Evolutionary conservation across 2,113 vertebrate genomes (phyloP), one percentile per base, ranked within the genome.

Genomic region (Zingel zingel): DNA sequence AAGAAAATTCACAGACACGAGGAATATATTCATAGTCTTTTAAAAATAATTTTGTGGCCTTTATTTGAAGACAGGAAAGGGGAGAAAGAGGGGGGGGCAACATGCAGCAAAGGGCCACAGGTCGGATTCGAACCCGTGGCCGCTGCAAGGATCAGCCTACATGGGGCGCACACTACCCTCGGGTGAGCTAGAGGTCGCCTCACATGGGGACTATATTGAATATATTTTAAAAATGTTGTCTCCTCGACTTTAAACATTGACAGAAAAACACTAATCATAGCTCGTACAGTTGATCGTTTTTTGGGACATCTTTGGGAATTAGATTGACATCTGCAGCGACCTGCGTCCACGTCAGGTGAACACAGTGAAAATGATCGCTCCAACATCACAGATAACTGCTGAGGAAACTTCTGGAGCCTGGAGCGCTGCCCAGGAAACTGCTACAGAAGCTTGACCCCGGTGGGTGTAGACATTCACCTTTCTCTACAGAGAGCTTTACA

Each of bases 401-500:
- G 65, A 68, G 47, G 45, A 48, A 69, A 76, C 48, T 27, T 59
- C 23, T 12, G 21, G 48, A 23, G 63, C 73, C 81, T 86, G 75
- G 79, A 90, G 62, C 23, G 15, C 53, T 23, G 83, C 86, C 72
- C 51, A 74, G 63, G 71, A 78, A 64, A 3, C 78, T n/a, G 59
- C 69, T 13, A 23, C 47, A 47, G 68, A 78, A 51, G 63, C 62
- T 25, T 89, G 71, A 88, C 75, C 68, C 11, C 3, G 57, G 90
- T 93, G 88, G 90, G 88, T 2, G 90, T 81, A 19, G 18, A 67
- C 33, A 16, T 61, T 59, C 19, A 4, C 66, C 74, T 84, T 67
- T 61, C 53, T 64, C 21, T 23, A 33, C 77, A 48, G 33, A 65
- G 43, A 1, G 54, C 27, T 74, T 47, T 61, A 71, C 53, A 61